Percentiles rank a stretch among this genome's conserved stretches.
These are phyloP conservation scores for Hyles lineata DNA, from an alignment of 2,888 invertebrate genomes.

Conservation along the genomic window DNA sequence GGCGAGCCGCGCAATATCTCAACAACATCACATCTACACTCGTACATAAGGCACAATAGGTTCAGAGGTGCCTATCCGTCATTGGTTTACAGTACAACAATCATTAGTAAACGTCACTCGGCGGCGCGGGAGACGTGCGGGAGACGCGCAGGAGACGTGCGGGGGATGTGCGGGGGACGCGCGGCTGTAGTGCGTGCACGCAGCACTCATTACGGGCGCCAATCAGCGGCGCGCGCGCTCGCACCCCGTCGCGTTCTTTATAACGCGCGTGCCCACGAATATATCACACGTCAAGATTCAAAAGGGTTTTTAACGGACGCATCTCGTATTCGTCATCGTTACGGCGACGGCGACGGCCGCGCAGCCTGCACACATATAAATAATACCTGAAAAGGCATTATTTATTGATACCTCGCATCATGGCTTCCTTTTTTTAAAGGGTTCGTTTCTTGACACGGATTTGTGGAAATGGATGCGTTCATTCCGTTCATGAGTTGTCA, in stretches of 20 bases:
- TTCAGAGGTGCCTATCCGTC: slow-evolving; percentile 80
- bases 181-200: slow-evolving; percentile 64
- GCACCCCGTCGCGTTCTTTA: slow-evolving; percentile 82
- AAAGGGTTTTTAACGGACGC: slow-evolving; percentile 78
- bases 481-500: slow-evolving; percentile 40
- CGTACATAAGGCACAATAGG: slow-evolving; percentile 73
- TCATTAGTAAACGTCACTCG: slow-evolving; percentile 76
- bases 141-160: slow-evolving; percentile 53
- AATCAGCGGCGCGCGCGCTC: slow-evolving; percentile 72
- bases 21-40: slow-evolving; percentile 46
- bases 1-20: slow-evolving; percentile 50
- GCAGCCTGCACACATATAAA: slow-evolving; percentile 72
- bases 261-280: slow-evolving; percentile 73
- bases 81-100: slow-evolving; percentile 72
- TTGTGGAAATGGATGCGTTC: slow-evolving; percentile 74
- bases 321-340: slow-evolving; percentile 84
- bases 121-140: slow-evolving; percentile 42
- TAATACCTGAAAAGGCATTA: slow-evolving; percentile 74
- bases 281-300: slow-evolving; percentile 79
- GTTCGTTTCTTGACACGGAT: slow-evolving; percentile 75
- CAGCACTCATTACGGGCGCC: slow-evolving; percentile 72
- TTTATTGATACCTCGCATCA: slow-evolving; percentile 69
- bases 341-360: slow-evolving; percentile 56
- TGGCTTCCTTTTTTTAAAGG: slow-evolving; percentile 58
- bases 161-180: neutral